Base-by-base conservation (phyloP, 35 echinoderm and acorn worm genomes). In the Acanthaster planci region DNA sequence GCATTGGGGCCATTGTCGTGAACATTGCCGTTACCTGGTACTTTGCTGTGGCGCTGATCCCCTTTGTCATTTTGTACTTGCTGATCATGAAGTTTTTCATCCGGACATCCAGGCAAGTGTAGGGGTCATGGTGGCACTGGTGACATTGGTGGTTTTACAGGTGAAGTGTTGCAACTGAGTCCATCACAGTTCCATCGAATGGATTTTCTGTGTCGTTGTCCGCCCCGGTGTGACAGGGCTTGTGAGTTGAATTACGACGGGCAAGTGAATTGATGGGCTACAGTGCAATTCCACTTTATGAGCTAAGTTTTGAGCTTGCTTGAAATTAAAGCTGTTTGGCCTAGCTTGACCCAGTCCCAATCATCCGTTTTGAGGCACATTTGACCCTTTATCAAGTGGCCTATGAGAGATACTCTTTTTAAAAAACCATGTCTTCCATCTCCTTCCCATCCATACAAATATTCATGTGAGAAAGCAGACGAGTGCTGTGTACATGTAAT, bases 381-480 rank as follows among this genome's bases (percentile, higher is more conserved):
- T n/a, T n/a, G n/a, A n/a, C n/a, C n/a, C n/a, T n/a, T n/a, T n/a
- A n/a, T n/a, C n/a, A n/a, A n/a, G n/a, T n/a, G n/a, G n/a, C n/a
- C n/a, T n/a, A n/a, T n/a, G n/a, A n/a, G n/a, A n/a, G n/a, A n/a
- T n/a, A n/a, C n/a, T n/a, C n/a, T n/a, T n/a, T n/a, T n/a, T n/a
- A n/a, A n/a, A n/a, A n/a, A n/a, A n/a, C n/a, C n/a, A n/a, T n/a
- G n/a, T n/a, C n/a, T n/a, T n/a, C n/a, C n/a, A n/a, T n/a, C n/a
- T n/a, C n/a, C 60, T 56, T 91, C 10, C 40, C 91, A 3, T 51
- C 93, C 10, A 90, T 97, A 80, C 86, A 87, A 52, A 93, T 76
- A 31, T 97, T 91, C 88, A 90, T 97, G 37, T 87, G 84, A 7
- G 93, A 91, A 27, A 93, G 90, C 55, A 97, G 94, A 90, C 93